Evolutionary conservation across 2,888 invertebrate species (phyloP).

Genomic region (Cecidostiba fungosa): DNA sequence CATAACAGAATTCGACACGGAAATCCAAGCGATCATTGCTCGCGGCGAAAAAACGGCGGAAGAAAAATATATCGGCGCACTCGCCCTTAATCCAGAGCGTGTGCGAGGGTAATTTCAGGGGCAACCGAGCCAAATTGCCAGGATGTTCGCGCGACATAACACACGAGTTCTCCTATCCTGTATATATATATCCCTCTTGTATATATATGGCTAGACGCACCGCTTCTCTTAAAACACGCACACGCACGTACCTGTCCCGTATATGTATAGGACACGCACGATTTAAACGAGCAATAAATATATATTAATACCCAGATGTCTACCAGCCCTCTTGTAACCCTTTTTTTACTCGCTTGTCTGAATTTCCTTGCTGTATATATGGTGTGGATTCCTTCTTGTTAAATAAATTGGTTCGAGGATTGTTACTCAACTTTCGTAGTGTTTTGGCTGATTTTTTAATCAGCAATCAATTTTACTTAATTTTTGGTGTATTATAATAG

Average conservation of each 20-base stretch:
- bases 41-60: neutral
- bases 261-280: neutral
- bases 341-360: neutral
- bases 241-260: constrained; percentile 46
- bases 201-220: neutral
- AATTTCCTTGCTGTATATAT: neutral
- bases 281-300: constrained; percentile 66
- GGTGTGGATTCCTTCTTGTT: too few species aligned
- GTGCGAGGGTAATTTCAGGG: constrained; percentile 58
- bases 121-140: constrained; percentile 60
- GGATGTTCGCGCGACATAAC: constrained; percentile 47
- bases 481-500: too few species aligned
- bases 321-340: constrained; percentile 11
- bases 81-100: constrained; percentile 59
- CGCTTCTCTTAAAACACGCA: neutral
- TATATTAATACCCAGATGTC: constrained; percentile 63
- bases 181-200: too few species aligned
- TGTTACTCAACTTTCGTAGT: too few species aligned
- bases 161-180: constrained; percentile 6
- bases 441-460: too few species aligned
- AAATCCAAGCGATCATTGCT: constrained; percentile 34
- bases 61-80: neutral
- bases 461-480: too few species aligned
- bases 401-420: too few species aligned
- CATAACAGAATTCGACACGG: constrained; percentile 37